A percentile compares a stretch with the other conserved stretches of the same genome.
Conservation (phyloP, 2,797 vertebrate genomes). For the Microctenopoma lineatum region DNA sequence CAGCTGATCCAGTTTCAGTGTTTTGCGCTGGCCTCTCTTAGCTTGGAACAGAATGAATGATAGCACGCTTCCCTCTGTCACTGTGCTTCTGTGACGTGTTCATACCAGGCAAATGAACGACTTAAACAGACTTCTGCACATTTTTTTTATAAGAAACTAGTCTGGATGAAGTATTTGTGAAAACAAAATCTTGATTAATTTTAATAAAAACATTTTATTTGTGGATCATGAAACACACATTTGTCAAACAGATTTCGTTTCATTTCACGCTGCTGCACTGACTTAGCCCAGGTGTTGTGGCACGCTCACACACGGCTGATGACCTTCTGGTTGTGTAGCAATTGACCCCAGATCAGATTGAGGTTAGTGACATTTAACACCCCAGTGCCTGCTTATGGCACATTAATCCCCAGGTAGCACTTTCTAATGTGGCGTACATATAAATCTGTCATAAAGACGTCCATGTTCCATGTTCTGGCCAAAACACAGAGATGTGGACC, state of each 20-base stretch:
- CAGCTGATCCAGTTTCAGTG: background rate
- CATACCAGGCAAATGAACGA: too few species aligned
- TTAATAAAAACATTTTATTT: background rate
- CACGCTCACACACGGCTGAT: constrained; percentile 22
- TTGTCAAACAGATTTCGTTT: background rate
- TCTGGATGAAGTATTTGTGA: background rate
- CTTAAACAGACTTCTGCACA: too few species aligned
- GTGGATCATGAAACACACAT: background rate
- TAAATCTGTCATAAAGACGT: constrained; percentile 38
- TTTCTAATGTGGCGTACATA: constrained; percentile 20
- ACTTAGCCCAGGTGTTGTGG: constrained; percentile 18
- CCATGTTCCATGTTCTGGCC: background rate
- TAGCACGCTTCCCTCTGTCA: too few species aligned
- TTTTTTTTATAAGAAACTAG: too few species aligned
- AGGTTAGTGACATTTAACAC: constrained; percentile 63
- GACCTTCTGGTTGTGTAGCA: constrained; percentile 43
- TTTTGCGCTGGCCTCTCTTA: background rate
- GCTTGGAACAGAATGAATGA: background rate
- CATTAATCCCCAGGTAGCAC: constrained; percentile 54
- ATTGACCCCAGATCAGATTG: constrained; percentile 60
- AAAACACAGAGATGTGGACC: background rate
- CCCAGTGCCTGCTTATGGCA: constrained; percentile 42
- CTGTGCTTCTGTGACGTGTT: background rate
- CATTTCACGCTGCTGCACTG: background rate
- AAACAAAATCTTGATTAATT: background rate